Evolutionary conservation across 2,888 invertebrate genomes (phyloP).

Genomic region (Nymphalis c-album): DNA sequence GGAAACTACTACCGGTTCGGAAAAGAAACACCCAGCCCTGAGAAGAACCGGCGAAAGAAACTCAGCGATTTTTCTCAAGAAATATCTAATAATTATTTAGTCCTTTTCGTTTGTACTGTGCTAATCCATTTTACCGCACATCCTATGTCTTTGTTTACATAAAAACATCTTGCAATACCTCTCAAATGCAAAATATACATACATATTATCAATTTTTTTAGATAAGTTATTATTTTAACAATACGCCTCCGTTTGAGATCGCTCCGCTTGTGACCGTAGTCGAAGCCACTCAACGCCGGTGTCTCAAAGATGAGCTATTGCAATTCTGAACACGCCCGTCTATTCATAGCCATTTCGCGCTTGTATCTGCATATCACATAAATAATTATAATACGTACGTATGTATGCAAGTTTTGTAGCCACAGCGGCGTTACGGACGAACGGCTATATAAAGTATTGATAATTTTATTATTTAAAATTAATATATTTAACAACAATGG

Average conservation of each 20-base stretch:
- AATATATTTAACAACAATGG: not conserved
- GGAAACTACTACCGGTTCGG: too few species aligned
- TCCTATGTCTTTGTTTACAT: too few species aligned
- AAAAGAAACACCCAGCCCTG: too few species aligned
- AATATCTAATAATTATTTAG: too few species aligned
- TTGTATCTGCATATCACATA: constrained; percentile 15
- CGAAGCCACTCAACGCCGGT: constrained; percentile 35
- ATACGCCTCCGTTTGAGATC: constrained; percentile 25
- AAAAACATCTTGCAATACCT: too few species aligned
- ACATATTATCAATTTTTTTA: too few species aligned
- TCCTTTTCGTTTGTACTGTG: too few species aligned
- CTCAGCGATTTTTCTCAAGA: too few species aligned
- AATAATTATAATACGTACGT: constrained; percentile 13
- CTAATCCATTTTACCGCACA: too few species aligned
- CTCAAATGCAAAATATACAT: too few species aligned
- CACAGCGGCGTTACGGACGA: not conserved
- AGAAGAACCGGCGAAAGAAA: too few species aligned
- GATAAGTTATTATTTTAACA: too few species aligned
- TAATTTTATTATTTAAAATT: not conserved
- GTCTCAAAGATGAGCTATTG: constrained; percentile 59
- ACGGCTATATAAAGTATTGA: not conserved
- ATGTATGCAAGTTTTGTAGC: constrained; percentile 1
- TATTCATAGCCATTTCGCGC: constrained; percentile 42
- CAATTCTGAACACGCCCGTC: constrained; percentile 61
- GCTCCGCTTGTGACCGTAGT: constrained; percentile 45